Conservation (phyloP, 2,888 invertebrate species). For the Tridacna crocea region DNA sequence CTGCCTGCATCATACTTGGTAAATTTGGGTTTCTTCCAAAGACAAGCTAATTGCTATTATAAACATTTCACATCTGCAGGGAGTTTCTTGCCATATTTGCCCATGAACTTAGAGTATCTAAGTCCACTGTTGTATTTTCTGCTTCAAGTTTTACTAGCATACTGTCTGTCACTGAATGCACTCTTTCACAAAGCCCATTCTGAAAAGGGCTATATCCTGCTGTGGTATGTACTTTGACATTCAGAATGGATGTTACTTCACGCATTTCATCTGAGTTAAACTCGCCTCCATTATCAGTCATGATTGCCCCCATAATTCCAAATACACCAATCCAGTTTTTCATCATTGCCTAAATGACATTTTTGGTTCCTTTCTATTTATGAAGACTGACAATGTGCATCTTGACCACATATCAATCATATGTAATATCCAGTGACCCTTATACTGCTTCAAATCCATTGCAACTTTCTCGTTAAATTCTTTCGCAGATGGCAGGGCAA, state of each 20-base stretch:
- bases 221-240: constrained; percentile 35
- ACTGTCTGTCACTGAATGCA: constrained; percentile 46
- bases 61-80: constrained; percentile 56
- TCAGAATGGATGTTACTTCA: constrained; percentile 48
- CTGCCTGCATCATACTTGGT: constrained; percentile 39
- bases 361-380: constrained; percentile 38
- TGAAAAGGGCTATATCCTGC: constrained; percentile 29
- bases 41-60: constrained; percentile 42
- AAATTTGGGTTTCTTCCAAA: constrained; percentile 51
- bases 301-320: constrained; percentile 52
- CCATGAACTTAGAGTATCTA: constrained; percentile 35
- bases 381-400: constrained; percentile 45
- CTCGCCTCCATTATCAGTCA: constrained; percentile 46
- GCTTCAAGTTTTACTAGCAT: constrained; percentile 54
- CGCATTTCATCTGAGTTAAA: constrained; percentile 42
- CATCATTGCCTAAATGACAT: constrained; percentile 53
- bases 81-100: constrained; percentile 53
- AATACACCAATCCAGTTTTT: constrained; percentile 54
- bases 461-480: constrained; percentile 57
- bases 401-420: constrained; percentile 56
- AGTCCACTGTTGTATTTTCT: constrained; percentile 10
- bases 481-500: constrained; percentile 41
- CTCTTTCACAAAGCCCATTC: constrained; percentile 43
- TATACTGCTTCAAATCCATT: constrained; percentile 55
- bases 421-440: constrained; percentile 49